phyloP scores from a whole-genome alignment of 2,888 invertebrate genomes.

The Drosophila limbata region DNA sequence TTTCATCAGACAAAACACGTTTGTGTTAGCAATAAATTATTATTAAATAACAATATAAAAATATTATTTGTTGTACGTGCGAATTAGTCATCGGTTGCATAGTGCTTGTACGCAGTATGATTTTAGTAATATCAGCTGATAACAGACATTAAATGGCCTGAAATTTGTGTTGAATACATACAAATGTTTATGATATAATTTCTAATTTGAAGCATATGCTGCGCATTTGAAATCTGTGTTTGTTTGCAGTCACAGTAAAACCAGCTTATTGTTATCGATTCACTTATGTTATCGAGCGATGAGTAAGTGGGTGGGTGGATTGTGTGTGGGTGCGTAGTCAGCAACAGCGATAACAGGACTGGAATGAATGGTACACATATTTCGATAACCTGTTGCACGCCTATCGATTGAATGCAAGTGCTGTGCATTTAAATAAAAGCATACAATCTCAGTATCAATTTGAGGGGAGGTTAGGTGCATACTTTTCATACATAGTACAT shows the following conservation, averaged over 20 bases:
- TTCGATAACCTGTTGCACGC: conserved; percentile 39
- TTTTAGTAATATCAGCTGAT: conserved; percentile 39
- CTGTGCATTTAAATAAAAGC: conserved; percentile 16
- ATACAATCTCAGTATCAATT: conserved; percentile 13
- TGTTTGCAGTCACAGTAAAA: conserved; percentile 20
- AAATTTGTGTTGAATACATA: conserved; percentile 10
- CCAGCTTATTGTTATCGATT: conserved; percentile 39
- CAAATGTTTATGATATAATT: conserved; percentile 39
- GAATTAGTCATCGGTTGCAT: conserved; percentile 40
- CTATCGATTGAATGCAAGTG: conserved; percentile 34
- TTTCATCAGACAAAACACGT: conserved; percentile 36
- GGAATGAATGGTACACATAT: conserved; percentile 9
- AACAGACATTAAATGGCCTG: conserved; percentile 21
- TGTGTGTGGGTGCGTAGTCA: conserved; percentile 6
- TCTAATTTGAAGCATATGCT: conserved; percentile 65
- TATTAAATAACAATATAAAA: conserved; percentile 39
- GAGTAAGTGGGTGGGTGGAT: conserved; percentile 11
- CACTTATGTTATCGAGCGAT: conserved; percentile 22
- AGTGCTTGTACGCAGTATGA: conserved; percentile 20
- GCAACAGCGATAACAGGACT: conserved; percentile 5
- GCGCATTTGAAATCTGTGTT: conserved; percentile 21
- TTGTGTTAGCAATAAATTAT: conserved; percentile 28
- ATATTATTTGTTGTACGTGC: conserved; percentile 55
- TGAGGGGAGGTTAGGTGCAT: conserved; percentile 24
- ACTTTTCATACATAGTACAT: not conserved